Conservation (phyloP, 2,888 invertebrate species). For the Smittia sp. region DNA sequence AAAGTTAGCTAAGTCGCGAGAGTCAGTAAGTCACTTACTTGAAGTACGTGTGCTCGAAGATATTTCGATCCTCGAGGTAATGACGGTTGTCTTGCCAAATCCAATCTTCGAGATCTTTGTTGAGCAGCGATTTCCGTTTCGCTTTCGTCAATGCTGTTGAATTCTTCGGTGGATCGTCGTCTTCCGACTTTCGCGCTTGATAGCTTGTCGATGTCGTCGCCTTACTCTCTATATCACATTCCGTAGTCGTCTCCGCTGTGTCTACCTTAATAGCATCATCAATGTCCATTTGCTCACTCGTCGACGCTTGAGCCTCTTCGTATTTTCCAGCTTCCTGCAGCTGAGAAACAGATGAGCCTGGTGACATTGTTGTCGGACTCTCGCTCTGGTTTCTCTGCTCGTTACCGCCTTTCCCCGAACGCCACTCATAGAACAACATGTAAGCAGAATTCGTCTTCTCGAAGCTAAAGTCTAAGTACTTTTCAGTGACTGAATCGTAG, state of each 20-base stretch:
- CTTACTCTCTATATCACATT: conserved; percentile 51
- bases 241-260: conserved; percentile 45
- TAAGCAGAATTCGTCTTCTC: conserved; percentile 97
- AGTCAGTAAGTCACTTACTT: conserved; percentile 61
- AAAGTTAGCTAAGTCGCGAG: conserved; percentile 31
- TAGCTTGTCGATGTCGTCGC: neutral
- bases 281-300: neutral
- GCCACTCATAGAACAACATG: conserved; percentile 93
- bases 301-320: conserved; percentile 11
- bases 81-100: conserved; percentile 97
- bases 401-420: conserved; percentile 54
- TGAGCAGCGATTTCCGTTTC: conserved; percentile 47
- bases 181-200: neutral
- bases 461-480: conserved; percentile 96
- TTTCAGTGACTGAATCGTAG: conserved; percentile 93
- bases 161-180: neutral
- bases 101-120: conserved; percentile 81
- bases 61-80: conserved; percentile 91
- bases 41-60: conserved; percentile 94
- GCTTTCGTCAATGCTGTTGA: conserved; percentile 3
- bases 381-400: conserved; percentile 17
- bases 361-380: neutral
- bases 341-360: conserved; percentile 9
- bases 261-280: conserved; percentile 31
- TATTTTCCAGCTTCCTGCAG: neutral